Evolutionary conservation across 2,797 vertebrate genomes (phyloP).

Genomic region (Anguilla obscura): DNA sequence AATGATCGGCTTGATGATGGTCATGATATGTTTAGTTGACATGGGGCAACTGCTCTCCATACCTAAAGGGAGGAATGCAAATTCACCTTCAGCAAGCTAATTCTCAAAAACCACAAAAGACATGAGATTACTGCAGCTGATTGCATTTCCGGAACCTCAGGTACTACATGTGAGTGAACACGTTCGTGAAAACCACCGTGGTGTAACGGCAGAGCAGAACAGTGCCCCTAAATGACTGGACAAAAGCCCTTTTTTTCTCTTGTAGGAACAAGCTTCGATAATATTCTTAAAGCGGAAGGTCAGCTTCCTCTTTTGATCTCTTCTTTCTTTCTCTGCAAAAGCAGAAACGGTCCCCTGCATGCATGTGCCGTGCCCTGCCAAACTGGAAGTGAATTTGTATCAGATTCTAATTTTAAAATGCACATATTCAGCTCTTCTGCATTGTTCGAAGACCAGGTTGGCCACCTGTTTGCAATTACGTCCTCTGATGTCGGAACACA

Average conservation of each 20-base stretch:
- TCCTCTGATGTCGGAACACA: slow-evolving; percentile 42
- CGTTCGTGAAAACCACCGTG: not conserved
- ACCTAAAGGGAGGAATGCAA: not conserved
- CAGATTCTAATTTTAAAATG: slow-evolving; percentile 59
- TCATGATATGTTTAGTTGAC: not conserved
- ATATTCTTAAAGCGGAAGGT: slow-evolving; percentile 43
- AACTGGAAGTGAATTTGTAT: slow-evolving; percentile 59
- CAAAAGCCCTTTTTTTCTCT: not conserved
- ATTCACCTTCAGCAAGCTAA: not conserved
- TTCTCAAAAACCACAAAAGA: not conserved
- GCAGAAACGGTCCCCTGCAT: slow-evolving; percentile 55
- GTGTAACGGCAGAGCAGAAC: no score
- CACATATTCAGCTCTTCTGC: slow-evolving; percentile 45
- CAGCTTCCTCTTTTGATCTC: slow-evolving; percentile 53
- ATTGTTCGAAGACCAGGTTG: slow-evolving; percentile 44
- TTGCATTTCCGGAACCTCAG: not conserved
- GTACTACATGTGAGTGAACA: not conserved
- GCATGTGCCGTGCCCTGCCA: slow-evolving; percentile 46
- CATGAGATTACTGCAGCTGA: not conserved
- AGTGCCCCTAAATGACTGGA: not conserved
- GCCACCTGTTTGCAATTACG: slow-evolving; percentile 57
- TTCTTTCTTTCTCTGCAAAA: slow-evolving; percentile 52
- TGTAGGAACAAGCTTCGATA: slow-evolving; percentile 16
- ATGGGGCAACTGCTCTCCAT: not conserved
- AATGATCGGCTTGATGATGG: not conserved